Percentiles rank a stretch among this genome's conserved stretches.
Evolutionary conservation across 2,888 invertebrate genomes (phyloP).

Genomic region (Pomacea canaliculata): DNA sequence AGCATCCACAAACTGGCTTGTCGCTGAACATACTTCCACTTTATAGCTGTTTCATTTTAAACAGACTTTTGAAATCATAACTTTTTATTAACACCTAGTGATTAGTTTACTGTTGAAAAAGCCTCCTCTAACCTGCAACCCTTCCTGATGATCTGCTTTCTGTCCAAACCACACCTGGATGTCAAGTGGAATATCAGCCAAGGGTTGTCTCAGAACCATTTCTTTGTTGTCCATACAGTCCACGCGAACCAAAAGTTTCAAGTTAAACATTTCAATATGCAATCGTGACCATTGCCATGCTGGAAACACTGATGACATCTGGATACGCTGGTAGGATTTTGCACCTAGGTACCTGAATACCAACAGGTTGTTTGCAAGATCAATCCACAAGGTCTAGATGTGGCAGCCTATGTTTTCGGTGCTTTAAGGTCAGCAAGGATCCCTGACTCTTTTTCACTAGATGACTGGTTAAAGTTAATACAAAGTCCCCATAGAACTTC

Average conservation of each 20-base stretch:
- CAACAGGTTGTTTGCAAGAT: conserved; percentile 44
- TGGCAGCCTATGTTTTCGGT: conserved; percentile 45
- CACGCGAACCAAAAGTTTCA: conserved; percentile 41
- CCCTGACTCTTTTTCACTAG: conserved; percentile 25
- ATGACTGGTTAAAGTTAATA: conserved; percentile 39
- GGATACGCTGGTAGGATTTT: conserved; percentile 53
- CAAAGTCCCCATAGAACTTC: conserved; percentile 44
- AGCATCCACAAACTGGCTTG: no score
- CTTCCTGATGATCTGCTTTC: conserved; percentile 33
- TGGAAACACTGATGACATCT: conserved; percentile 40
- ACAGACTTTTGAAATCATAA: no score
- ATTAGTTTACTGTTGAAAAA: no score
- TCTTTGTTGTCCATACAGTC: conserved; percentile 43
- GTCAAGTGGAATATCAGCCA: conserved; percentile 40
- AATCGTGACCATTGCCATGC: conserved; percentile 43
- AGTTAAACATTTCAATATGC: conserved; percentile 43
- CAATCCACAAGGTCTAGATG: conserved; percentile 48
- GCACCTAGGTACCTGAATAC: conserved; percentile 55
- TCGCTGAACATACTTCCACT: no score
- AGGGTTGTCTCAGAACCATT: conserved; percentile 40
- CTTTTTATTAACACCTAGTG: no score
- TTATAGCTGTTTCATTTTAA: no score
- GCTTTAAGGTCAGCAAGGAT: conserved; percentile 48
- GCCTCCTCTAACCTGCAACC: conserved; percentile 41
- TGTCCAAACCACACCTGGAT: conserved; percentile 44